Percentiles rank a stretch among this genome's conserved stretches.
Evolutionary conservation across 2,797 vertebrate genomes (phyloP).

Genomic region (Peromyscus eremicus): DNA sequence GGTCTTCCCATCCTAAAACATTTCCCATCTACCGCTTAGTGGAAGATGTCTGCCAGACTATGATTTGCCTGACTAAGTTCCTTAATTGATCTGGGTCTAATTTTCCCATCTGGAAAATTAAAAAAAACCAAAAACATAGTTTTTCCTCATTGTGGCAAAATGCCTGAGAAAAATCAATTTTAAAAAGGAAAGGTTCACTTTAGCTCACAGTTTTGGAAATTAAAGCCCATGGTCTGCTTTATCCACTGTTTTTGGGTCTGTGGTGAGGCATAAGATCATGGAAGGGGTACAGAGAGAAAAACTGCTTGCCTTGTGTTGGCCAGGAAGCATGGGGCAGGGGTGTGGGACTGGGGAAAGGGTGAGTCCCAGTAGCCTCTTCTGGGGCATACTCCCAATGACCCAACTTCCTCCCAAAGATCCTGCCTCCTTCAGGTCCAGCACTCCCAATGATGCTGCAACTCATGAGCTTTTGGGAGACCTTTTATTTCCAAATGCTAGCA

Average conservation of each 20-base stretch:
- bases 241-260: neutral
- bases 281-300: neutral
- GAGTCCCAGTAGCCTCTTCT: too few species aligned
- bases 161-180: neutral
- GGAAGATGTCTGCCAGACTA: neutral
- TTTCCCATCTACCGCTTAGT: neutral
- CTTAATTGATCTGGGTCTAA: neutral
- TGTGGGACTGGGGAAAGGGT: neutral
- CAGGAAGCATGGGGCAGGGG: accelerated
- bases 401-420: neutral
- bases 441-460: neutral
- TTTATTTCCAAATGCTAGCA: neutral
- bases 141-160: neutral
- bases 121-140: neutral
- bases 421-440: neutral
- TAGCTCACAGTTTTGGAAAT: neutral
- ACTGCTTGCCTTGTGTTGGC: too few species aligned
- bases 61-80: neutral
- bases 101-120: neutral
- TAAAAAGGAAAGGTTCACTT: neutral
- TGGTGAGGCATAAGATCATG: neutral
- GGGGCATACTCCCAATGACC: neutral
- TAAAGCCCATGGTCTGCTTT: too few species aligned
- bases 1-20: neutral
- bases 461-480: too few species aligned